Evolutionary conservation across 2,888 invertebrate species (phyloP), one percentile per base, ranked within the genome.

Genomic region (Marasmarcha lunaedactyla): DNA sequence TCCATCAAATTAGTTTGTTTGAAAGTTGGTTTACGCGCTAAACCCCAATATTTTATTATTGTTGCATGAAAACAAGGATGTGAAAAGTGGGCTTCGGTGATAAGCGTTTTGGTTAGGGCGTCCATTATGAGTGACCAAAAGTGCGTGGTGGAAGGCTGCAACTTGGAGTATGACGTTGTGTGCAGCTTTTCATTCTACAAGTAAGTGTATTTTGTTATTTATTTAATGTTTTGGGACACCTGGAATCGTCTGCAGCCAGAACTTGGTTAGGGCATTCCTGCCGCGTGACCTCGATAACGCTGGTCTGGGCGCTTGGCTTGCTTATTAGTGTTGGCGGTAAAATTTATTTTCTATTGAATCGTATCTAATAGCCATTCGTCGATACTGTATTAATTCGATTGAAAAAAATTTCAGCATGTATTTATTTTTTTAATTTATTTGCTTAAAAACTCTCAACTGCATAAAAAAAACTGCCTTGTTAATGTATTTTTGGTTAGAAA

Each of bases 1-100:
- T 74, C 74, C 72, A 81, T 83, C 81, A 81, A 78, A 72, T 74
- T 79, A 78, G 79, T 78, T 78, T 78, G 81, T 79, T 79, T 79
- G 78, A 76, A 78, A 81, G 76, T 72, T 74, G 69, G 73, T 77
- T 78, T 78, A 63, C 68, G 76, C 73, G 74, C 79, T 79, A 78
- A 79, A 74, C 69, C 65, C 61, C 66, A 65, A 59, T 71, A 69
- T 68, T 68, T 67, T 60, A 57, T 51, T 61, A 68, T 56, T 63
- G 57, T 54, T 46, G 47, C 49, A 54, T 55, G 52, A 50, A 52
- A 63, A 65, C 51, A 54, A 78, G 57, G 63, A 81, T 81, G 81
- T 81, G 79, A 81, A 56, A 56, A 55, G 54, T 55, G 49, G 63
- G 64, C 58, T 59, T 60, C 68, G 70, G 62, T 69, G 64, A 65